These are phyloP conservation scores for Drosophila tsacasi DNA, from an alignment of 1,140 invertebrate species.

Conservation along the genomic window DNA sequence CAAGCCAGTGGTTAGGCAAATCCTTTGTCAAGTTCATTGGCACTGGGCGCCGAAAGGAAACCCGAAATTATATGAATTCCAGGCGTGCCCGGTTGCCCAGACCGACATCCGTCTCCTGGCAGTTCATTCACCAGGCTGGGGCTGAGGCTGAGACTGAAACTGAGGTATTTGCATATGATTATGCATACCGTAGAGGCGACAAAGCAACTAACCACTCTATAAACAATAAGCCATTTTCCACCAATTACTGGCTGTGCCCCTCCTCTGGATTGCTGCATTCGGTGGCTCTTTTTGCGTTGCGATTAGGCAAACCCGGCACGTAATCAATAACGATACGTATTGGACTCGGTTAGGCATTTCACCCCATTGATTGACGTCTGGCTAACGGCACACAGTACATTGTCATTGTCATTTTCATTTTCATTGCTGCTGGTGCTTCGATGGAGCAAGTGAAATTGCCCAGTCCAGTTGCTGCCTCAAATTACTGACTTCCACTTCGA, in stretches of 20 bases:
- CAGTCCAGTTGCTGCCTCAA: constrained; percentile 54
- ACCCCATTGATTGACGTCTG: constrained; percentile 60
- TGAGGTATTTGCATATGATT: constrained; percentile 58
- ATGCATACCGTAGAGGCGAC: constrained; percentile 65
- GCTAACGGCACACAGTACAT: constrained; percentile 65
- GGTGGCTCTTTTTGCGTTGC: constrained; percentile 18
- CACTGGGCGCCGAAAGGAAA: constrained; percentile 32
- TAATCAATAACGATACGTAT: constrained; percentile 69
- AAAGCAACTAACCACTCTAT: constrained; percentile 55
- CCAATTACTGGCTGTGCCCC: constrained; percentile 45
- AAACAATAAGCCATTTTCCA: constrained; percentile 54
- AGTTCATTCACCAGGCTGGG: constrained; percentile 72
- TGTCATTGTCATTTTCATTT: constrained; percentile 55
- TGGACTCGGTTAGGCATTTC: constrained; percentile 57
- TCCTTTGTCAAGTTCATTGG: constrained; percentile 58
- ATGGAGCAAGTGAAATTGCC: constrained; percentile 67
- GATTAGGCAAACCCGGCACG: constrained; percentile 72
- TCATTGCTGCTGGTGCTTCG: constrained; percentile 23
- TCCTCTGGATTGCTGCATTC: constrained; percentile 3
- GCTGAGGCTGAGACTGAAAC: not conserved
- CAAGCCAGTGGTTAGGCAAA: constrained; percentile 12
- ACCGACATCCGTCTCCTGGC: constrained; percentile 29
- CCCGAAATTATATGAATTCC: constrained; percentile 42
- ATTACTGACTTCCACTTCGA: constrained; percentile 64
- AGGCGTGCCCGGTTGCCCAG: constrained; percentile 21